phyloP scores from a whole-genome alignment of 2,797 vertebrate genomes.

The Catamblyrhynchus diadema region DNA sequence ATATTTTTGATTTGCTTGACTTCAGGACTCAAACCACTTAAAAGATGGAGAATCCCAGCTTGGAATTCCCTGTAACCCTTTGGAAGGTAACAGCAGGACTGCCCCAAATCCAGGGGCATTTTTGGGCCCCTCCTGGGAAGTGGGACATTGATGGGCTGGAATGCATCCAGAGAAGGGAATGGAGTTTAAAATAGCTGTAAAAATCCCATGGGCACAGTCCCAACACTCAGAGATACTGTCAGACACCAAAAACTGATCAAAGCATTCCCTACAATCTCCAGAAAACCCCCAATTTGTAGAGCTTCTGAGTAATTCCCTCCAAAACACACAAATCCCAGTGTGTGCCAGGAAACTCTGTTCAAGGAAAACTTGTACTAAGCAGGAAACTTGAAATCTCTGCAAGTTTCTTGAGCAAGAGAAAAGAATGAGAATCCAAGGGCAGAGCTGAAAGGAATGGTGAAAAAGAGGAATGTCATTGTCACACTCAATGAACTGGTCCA shows the following conservation, averaged over 20 bases:
- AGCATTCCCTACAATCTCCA: background rate
- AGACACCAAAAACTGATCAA: background rate
- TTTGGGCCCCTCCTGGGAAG: background rate
- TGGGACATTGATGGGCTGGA: background rate
- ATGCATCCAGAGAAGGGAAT: background rate
- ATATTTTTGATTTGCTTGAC: background rate
- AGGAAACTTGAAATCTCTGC: background rate
- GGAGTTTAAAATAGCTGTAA: background rate
- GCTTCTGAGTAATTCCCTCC: background rate
- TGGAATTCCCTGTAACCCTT: background rate
- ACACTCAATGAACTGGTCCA: background rate
- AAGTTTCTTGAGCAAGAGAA: background rate
- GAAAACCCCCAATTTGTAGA: rapidly evolving
- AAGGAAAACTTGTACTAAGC: background rate
- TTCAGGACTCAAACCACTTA: background rate
- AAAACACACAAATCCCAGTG: background rate
- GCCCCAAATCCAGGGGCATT: background rate
- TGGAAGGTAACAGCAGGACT: background rate
- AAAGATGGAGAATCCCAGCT: background rate
- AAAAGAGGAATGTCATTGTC: background rate
- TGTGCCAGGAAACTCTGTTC: background rate
- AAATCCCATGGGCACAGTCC: background rate
- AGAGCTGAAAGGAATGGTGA: background rate
- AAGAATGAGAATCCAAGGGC: background rate
- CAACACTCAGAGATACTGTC: background rate